These are phyloP conservation scores for Steromphala cineraria DNA, from an alignment of 2,888 invertebrate species.

Conservation along the genomic window DNA sequence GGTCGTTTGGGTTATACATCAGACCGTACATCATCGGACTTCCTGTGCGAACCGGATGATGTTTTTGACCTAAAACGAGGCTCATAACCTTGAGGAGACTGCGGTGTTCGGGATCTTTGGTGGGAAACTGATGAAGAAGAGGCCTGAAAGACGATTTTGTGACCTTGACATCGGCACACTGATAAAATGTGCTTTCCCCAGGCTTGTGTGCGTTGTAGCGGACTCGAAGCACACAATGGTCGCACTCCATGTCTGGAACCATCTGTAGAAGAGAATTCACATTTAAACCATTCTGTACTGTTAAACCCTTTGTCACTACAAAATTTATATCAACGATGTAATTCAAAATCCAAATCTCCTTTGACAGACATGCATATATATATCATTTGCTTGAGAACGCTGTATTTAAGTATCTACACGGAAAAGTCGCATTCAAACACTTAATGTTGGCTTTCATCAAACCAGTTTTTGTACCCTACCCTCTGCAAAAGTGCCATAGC, in stretches of 20 bases:
- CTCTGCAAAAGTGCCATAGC: too few relatives aligned
- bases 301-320: too few relatives aligned
- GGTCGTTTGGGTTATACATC: conserved; percentile 45
- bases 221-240: conserved; percentile 53
- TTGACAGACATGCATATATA: too few relatives aligned
- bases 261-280: conserved; percentile 33
- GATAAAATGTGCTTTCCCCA: conserved; percentile 54
- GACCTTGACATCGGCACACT: conserved; percentile 50
- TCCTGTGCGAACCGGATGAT: neutral
- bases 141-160: conserved; percentile 18
- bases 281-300: too few relatives aligned
- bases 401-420: too few relatives aligned
- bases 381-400: too few relatives aligned
- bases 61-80: neutral
- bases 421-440: too few relatives aligned
- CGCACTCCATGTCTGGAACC: conserved; percentile 47
- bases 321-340: too few relatives aligned
- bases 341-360: too few relatives aligned
- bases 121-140: neutral
- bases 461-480: too few relatives aligned
- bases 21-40: conserved; percentile 39
- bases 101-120: neutral
- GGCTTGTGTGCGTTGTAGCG: conserved; percentile 57
- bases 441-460: too few relatives aligned
- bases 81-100: neutral